Percentiles rank a stretch among this genome's conserved stretches.
These are phyloP conservation scores for Macrochelys suwanniensis DNA, from an alignment of 2,797 vertebrate genomes.

Conservation along the genomic window DNA sequence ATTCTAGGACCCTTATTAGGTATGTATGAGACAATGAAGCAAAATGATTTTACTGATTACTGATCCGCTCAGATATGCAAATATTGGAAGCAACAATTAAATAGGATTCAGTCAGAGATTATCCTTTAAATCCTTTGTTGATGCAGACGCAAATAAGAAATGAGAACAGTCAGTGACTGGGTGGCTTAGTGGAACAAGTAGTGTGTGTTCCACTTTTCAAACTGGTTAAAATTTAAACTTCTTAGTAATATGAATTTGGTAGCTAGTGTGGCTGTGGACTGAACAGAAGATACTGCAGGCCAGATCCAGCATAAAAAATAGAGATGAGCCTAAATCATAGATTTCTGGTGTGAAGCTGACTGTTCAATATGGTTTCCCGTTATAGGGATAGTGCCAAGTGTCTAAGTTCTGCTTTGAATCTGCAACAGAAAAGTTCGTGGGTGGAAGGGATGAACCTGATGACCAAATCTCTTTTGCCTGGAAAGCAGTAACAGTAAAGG, in stretches of 20 bases:
- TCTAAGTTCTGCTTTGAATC: not conserved
- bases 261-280: not conserved
- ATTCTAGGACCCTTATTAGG: not conserved
- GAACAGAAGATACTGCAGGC: not conserved
- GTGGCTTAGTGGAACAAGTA: not conserved
- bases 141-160: constrained; percentile 41
- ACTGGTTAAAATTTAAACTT: not conserved
- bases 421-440: not conserved
- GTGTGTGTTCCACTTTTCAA: not conserved
- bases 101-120: constrained; percentile 59
- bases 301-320: not conserved
- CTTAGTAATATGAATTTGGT: accelerated
- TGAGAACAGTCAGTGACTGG: not conserved
- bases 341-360: not conserved
- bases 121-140: constrained; percentile 12
- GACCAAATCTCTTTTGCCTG: not conserved
- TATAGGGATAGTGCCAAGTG: too few species aligned
- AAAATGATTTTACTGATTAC: constrained; percentile 46
- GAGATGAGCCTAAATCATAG: not conserved
- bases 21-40: not conserved
- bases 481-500: too few species aligned
- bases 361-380: not conserved
- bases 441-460: not conserved
- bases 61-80: constrained; percentile 34
- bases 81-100: constrained; percentile 6